Evolutionary conservation across 1,140 invertebrate genomes (phyloP).

Genomic region (Hycleus cichorii): DNA sequence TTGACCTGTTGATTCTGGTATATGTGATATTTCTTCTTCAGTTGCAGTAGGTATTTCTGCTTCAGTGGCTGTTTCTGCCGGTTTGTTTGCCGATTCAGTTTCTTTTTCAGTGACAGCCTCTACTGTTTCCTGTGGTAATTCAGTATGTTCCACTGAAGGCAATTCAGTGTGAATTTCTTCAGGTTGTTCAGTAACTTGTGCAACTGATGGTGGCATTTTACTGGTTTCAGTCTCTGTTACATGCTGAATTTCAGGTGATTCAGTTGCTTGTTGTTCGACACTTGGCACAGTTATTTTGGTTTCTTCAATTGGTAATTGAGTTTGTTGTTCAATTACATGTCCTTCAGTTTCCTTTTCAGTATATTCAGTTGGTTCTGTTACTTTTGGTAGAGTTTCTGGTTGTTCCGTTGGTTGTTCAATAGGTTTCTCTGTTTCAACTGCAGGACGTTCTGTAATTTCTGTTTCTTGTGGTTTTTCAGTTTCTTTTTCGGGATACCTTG

Average conservation of each 20-base stretch:
- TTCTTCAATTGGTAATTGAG: constrained; percentile 25
- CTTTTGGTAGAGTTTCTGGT: background rate
- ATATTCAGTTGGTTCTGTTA: background rate
- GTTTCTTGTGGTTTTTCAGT: constrained; percentile 8
- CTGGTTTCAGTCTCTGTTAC: background rate
- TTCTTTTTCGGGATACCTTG: constrained; percentile 7
- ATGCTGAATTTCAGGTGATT: background rate
- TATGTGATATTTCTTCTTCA: constrained; percentile 12
- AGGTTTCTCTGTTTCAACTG: background rate
- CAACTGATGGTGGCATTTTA: constrained; percentile 1
- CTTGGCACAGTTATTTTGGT: constrained; percentile 1
- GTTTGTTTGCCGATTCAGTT: constrained; percentile 13
- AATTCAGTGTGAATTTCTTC: background rate
- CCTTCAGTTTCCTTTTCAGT: constrained; percentile 1
- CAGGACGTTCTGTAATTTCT: too few relatives aligned
- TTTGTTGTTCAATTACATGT: constrained; percentile 4
- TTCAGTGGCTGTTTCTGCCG: constrained; percentile 2
- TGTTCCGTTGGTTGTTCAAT: background rate
- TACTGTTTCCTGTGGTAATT: constrained; percentile 4
- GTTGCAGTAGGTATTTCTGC: constrained; percentile 7
- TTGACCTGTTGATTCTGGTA: background rate
- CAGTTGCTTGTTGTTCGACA: background rate
- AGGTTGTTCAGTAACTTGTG: constrained; percentile 4
- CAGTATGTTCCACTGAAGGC: background rate
- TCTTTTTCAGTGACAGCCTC: constrained; percentile 7